phyloP scores from a whole-genome alignment of 35 echinoderm and acorn worm genomes.

The Amphiura filiformis region DNA sequence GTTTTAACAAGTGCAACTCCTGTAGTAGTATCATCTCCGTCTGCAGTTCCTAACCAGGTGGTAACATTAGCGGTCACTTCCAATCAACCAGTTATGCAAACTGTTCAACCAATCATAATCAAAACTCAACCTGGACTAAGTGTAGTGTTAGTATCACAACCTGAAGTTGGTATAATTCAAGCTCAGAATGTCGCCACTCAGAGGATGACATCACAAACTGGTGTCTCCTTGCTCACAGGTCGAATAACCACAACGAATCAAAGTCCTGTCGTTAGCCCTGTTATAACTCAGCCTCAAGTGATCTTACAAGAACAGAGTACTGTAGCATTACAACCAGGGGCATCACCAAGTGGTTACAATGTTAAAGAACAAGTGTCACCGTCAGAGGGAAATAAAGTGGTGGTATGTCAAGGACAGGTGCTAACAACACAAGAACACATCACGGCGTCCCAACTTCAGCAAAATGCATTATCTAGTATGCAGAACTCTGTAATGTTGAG shows the following conservation, averaged over 20 bases:
- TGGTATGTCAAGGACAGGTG: too few species aligned
- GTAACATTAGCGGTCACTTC: conserved; percentile 6
- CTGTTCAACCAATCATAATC: conserved; percentile 80
- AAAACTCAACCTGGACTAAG: conserved; percentile 81
- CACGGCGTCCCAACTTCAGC: too few species aligned
- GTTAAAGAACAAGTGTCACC: too few species aligned
- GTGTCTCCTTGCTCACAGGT: background rate
- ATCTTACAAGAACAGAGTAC: background rate
- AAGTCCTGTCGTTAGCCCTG: background rate
- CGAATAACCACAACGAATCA: background rate
- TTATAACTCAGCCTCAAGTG: background rate
- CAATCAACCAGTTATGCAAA: conserved; percentile 65
- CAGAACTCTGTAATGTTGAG: background rate
- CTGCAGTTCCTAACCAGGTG: background rate
- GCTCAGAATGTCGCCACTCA: background rate
- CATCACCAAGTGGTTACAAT: too few species aligned
- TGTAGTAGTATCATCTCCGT: background rate
- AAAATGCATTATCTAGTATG: background rate
- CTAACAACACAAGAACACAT: too few species aligned
- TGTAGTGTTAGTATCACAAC: conserved; percentile 75
- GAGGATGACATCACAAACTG: background rate
- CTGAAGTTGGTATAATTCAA: conserved; percentile 24
- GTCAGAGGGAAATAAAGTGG: too few species aligned
- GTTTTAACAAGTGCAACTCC: background rate
- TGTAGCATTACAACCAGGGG: too few species aligned